These are phyloP conservation scores for Chelonia mydas DNA, from an alignment of 2,797 vertebrate genomes.

Conservation along the genomic window DNA sequence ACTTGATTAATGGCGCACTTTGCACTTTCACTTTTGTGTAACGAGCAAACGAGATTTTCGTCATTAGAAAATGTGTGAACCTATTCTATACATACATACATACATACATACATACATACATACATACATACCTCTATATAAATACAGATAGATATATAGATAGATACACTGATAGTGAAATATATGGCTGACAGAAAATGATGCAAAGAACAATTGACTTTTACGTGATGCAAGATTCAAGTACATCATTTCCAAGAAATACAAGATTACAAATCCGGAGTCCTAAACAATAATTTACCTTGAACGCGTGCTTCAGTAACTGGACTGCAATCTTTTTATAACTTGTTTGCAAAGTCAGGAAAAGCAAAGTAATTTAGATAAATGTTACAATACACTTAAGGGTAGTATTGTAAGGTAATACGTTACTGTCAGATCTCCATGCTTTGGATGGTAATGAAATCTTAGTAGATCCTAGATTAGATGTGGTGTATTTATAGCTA, in stretches of 20 bases:
- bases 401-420: slow-evolving; percentile 72
- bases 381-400: slow-evolving; percentile 73
- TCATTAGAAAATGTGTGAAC: slow-evolving; percentile 54
- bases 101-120: slow-evolving; percentile 53
- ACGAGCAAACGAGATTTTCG: slow-evolving; percentile 39
- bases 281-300: slow-evolving; percentile 67
- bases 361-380: slow-evolving; percentile 80
- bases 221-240: slow-evolving; percentile 73
- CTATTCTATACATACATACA: slow-evolving; percentile 26
- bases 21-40: neutral
- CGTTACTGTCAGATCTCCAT: slow-evolving; percentile 74
- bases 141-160: neutral
- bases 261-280: slow-evolving; percentile 62
- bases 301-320: slow-evolving; percentile 69
- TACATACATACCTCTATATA: slow-evolving; percentile 4
- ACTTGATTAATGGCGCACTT: neutral
- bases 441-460: slow-evolving; percentile 77
- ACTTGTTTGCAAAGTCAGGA: slow-evolving; percentile 77
- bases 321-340: slow-evolving; percentile 72
- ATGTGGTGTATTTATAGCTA: slow-evolving; percentile 57
- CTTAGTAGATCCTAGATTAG: slow-evolving; percentile 76
- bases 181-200: slow-evolving; percentile 41
- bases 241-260: slow-evolving; percentile 64
- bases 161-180: slow-evolving; percentile 29
- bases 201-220: slow-evolving; percentile 65